Evolutionary conservation across 2,113 vertebrate species (phyloP).

Genomic region (Phainopepla nitens): DNA sequence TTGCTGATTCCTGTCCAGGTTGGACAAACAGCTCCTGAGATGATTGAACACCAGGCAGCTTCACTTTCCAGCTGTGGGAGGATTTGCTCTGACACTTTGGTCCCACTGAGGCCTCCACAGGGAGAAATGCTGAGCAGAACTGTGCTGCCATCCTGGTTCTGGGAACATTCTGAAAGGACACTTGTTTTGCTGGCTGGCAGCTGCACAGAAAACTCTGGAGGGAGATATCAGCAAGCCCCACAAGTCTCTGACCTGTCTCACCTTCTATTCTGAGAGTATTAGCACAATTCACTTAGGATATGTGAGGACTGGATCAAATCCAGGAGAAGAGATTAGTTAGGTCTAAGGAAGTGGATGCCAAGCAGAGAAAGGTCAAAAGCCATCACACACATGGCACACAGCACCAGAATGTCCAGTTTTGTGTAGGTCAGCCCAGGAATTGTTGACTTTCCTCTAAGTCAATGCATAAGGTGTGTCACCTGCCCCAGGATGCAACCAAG

Average conservation of each 20-base stretch:
- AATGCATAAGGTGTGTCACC: neutral
- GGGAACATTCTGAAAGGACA: neutral
- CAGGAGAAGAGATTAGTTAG: neutral
- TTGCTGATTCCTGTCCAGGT: neutral
- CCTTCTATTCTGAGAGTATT: neutral
- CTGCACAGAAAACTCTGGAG: neutral
- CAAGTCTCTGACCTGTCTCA: neutral
- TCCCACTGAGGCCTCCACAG: neutral
- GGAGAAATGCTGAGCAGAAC: neutral
- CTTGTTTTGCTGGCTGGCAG: neutral
- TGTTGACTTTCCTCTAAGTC: neutral
- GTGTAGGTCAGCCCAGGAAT: neutral
- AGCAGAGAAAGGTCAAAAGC: neutral
- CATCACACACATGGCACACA: neutral
- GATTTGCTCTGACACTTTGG: neutral
- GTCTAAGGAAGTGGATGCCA: neutral
- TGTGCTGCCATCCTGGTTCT: neutral
- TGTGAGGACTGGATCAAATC: neutral
- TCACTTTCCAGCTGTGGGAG: neutral
- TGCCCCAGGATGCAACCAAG: neutral
- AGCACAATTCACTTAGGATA: neutral
- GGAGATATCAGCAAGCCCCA: neutral
- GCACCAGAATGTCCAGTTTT: neutral
- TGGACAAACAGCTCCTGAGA: neutral
- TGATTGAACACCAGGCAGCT: neutral